Base-by-base conservation (phyloP, 2,797 vertebrate genomes). In the Gallirallus australis region DNA sequence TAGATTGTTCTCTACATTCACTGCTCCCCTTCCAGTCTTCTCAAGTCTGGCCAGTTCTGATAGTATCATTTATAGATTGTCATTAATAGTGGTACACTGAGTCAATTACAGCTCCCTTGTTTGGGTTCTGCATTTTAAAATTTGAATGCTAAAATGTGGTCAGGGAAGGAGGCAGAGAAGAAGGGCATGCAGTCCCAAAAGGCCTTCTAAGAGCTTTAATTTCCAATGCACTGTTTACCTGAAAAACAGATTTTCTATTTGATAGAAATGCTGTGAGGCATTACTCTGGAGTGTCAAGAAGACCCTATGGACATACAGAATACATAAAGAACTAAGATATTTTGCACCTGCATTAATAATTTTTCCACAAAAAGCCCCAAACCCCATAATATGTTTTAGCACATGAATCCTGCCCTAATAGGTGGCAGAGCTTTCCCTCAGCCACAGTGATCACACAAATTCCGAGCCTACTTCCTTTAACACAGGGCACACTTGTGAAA, bases 171-270 rank as follows among this genome's bases (percentile, higher is more conserved):
- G n/a, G 27, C 89, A 90, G 15, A 35, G 78, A 28, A 30, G n/a
- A 85, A 88, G 17, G 33, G 12, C 13, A 68, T 53, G 39, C 1
- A 15, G 4, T 30, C 25, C 92, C 72, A 70, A 57, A 87, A 63
- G 2, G 1, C 1, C 4, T 11, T 11, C 59, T 64, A 65, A 94
- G 47, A 66, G 35, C 9, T 78, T 77, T 61, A 47, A 65, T 88
- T 96, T 95, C 54, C 48, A 77, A 7, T 61, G 66, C 9, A 6
- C 59, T 91, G 15, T 91, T 93, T 63, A 64, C 88, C 90, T 93
- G 86, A 39, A 91, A 75, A 95, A 31, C 60, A 56, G 39, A 39
- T 87, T 92, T 95, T 70, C 65, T 77, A 7, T 92, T 92, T 93
- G 47, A 66, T 37, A 73, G 71, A 81, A 92, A 52, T n/a, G 24